Conservation (phyloP, 2,113 vertebrate species). For the Piliocolobus tephrosceles region DNA sequence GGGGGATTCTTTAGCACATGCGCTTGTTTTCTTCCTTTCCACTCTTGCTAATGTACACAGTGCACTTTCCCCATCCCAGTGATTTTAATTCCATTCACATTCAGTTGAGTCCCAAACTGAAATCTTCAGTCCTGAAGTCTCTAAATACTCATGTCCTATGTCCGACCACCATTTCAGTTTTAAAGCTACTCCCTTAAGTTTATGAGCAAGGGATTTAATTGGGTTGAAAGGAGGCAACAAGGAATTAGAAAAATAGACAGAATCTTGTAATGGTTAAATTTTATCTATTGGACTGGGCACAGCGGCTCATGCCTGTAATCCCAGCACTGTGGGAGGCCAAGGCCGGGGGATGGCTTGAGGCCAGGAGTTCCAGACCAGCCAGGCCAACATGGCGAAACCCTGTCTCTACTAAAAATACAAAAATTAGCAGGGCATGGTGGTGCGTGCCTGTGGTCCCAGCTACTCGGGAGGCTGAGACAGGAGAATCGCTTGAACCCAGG, state of each 20-base stretch:
- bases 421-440: no score
- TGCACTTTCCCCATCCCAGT: not conserved
- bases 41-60: not conserved
- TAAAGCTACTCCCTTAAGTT: not conserved
- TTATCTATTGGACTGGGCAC: not conserved
- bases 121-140: not conserved
- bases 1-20: not conserved
- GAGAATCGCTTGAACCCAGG: no score
- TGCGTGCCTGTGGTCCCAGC: no score
- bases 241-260: not conserved
- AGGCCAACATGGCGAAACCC: no score
- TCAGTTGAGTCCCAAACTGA: not conserved
- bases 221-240: not conserved
- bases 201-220: not conserved
- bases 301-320: no score
- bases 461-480: no score
- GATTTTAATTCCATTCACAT: rapidly evolving
- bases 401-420: no score
- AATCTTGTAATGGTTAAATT: not conserved
- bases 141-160: not conserved
- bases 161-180: not conserved
- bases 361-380: no score
- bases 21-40: not conserved
- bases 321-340: no score
- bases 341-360: no score